phyloP scores from a whole-genome alignment of 1,140 invertebrate genomes.

The Steinernema feltiae region DNA sequence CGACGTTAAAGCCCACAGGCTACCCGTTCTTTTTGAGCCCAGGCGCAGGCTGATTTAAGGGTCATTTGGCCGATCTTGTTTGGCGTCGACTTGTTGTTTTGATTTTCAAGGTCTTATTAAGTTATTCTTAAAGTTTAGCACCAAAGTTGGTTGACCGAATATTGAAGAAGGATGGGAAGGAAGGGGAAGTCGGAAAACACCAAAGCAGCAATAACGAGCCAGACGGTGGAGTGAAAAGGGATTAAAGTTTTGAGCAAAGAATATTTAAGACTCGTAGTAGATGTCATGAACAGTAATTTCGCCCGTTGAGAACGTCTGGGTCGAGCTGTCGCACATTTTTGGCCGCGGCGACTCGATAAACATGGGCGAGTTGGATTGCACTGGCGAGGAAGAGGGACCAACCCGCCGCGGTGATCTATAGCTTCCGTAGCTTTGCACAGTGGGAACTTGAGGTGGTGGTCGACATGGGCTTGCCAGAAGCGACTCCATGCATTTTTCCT shows the following conservation, averaged over 20 bases:
- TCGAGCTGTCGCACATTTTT: conserved; percentile 46
- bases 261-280: conserved; percentile 46
- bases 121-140: not conserved
- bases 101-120: not conserved
- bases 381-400: conserved; percentile 21
- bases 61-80: not conserved
- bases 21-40: conserved; percentile 12
- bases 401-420: conserved; percentile 25
- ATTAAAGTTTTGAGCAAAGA: not conserved
- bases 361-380: conserved; percentile 13
- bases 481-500: conserved; percentile 48
- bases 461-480: conserved; percentile 37
- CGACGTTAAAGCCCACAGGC: conserved; percentile 14
- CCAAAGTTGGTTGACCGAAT: not conserved
- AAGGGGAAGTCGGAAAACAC: not conserved
- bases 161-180: not conserved
- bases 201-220: conserved; percentile 3
- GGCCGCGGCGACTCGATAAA: conserved; percentile 23
- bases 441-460: conserved; percentile 35
- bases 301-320: conserved; percentile 57
- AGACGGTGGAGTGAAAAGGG: not conserved
- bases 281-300: conserved; percentile 54
- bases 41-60: not conserved
- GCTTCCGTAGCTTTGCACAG: conserved; percentile 17
- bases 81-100: not conserved